Conservation (phyloP, 2,888 invertebrate genomes). For the Orthonychiurus folsomi region DNA sequence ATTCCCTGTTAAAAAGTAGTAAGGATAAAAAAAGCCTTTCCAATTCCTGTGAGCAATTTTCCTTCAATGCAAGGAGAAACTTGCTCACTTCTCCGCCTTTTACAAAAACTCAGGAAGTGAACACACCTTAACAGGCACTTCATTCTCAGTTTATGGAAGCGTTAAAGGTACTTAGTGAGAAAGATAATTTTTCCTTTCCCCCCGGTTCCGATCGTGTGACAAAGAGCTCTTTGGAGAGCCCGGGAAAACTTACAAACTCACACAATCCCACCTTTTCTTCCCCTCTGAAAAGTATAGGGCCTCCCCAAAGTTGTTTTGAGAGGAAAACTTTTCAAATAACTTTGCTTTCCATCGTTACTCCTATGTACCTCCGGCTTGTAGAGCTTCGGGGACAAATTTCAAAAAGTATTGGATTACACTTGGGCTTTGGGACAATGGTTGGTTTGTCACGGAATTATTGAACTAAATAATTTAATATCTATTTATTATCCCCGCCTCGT, state of each 20-base stretch:
- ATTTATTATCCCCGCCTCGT: background rate
- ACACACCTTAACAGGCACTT: slow-evolving; percentile 34
- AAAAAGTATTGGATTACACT: background rate
- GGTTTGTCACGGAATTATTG: slow-evolving; percentile 1
- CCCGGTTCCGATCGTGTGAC: slow-evolving; percentile 33
- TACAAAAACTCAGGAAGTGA: too few species aligned
- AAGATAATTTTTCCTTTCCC: slow-evolving; percentile 30
- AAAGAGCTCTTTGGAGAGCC: slow-evolving; percentile 23
- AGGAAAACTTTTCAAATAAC: slow-evolving; percentile 13
- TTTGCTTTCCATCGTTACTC: background rate
- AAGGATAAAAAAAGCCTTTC: too few species aligned
- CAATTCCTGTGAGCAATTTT: too few species aligned
- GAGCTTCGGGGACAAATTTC: background rate
- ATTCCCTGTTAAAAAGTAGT: too few species aligned
- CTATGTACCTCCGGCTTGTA: background rate
- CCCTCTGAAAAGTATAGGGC: background rate
- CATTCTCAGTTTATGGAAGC: slow-evolving; percentile 36
- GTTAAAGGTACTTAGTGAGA: slow-evolving; percentile 29
- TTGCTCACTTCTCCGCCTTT: too few species aligned
- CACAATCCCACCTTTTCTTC: background rate
- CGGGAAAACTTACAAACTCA: slow-evolving; percentile 3
- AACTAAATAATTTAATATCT: background rate
- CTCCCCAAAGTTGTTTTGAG: slow-evolving; percentile 1
- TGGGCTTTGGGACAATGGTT: background rate
- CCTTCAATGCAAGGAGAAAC: too few species aligned